Evolutionary conservation across 1,140 invertebrate genomes (phyloP), one percentile per base, ranked within the genome.

Genomic region (Trachymyrmex septentrionalis): DNA sequence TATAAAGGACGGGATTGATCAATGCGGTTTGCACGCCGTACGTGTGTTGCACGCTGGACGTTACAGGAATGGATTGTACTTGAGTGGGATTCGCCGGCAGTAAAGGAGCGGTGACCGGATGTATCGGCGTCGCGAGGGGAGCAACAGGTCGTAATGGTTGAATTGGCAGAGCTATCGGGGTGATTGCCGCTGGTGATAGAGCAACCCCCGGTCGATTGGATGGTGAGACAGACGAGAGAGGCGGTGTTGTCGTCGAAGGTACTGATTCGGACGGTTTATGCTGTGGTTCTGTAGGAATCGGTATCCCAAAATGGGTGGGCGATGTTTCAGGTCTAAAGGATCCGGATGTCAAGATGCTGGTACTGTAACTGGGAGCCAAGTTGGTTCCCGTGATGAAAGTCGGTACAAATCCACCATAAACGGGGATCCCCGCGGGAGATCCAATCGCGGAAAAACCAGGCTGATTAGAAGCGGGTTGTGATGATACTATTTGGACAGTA

Each of bases 301-400:
- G 94, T 63, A 95, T 85, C 0, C 87, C 91, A 38, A 95, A 95
- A 21, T 95, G 93, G 16, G 94, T 95, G 64, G 94, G 76, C 66
- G 81, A 90, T 7, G 91, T 87, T 1, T 88, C 91, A 4, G 90
- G 69, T 16, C 88, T 57, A 16, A 88, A 55, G 14, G 88, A 27
- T 2, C 75, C 86, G 72, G 78, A 88, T 16, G 69, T 81, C 1
- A 92, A 38, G 19, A 92, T 89, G 16, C 67, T 63, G 2, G 89
- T 73, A 5, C 89, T 85, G 72, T 92, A 94, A 63, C 63, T 86
- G 12, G 93, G 92, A 16, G 92, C 48, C 57, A 92, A 87, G 76
- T 77, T 91, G 0, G 89, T 86, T 0, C 89, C 89, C 3, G 89
- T 14, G 63, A 92, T 85, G 9, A 92, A 34, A 12, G 82, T 90